Conservation (phyloP, 2,797 vertebrate species). For the Manis javanica region DNA sequence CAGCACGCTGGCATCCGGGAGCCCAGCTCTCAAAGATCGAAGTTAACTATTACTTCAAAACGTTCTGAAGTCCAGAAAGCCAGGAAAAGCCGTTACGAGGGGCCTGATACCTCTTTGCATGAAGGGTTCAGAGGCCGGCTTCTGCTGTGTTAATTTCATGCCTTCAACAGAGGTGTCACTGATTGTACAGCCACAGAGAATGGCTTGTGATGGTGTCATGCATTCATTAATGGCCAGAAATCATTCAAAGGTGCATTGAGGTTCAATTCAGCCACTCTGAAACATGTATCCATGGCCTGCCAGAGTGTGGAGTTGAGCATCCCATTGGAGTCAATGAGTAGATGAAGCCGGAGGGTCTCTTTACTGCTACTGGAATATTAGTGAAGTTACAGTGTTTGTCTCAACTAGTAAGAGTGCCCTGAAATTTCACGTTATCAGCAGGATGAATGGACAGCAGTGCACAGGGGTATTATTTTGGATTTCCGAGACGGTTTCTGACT, state of each 20-base stretch:
- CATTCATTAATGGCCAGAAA: background rate
- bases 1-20: background rate
- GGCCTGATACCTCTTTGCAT: background rate
- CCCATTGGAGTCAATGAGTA: background rate
- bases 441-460: background rate
- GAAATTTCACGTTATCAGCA: background rate
- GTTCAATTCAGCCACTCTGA: background rate
- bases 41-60: background rate
- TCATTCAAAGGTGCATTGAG: background rate
- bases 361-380: background rate
- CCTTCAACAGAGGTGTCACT: background rate
- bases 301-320: background rate
- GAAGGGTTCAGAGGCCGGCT: background rate
- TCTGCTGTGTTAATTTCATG: background rate
- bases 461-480: background rate
- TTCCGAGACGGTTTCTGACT: background rate
- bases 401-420: background rate
- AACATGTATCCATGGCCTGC: background rate
- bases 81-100: background rate
- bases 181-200: background rate
- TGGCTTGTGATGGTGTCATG: background rate
- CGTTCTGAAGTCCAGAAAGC: background rate
- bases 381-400: background rate
- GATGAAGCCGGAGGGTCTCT: slow-evolving; percentile 18
- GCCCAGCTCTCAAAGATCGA: background rate